A percentile compares a stretch with the other conserved stretches of the same genome.
Conservation (phyloP, 2,888 invertebrate genomes). For the Eupithecia centaureata region DNA sequence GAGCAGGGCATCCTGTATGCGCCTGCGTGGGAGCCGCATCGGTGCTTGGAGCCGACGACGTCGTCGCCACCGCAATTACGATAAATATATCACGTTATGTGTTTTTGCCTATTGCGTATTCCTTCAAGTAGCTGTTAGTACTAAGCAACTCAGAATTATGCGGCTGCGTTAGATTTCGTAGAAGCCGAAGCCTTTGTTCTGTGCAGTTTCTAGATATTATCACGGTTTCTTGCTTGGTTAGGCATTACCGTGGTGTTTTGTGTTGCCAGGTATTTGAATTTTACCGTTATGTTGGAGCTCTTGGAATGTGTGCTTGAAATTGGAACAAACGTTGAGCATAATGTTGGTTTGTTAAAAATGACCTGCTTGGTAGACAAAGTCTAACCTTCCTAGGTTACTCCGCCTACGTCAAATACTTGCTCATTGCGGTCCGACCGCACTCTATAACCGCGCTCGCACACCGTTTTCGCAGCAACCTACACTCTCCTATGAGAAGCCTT, state of each 20-base stretch:
- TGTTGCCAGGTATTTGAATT: slow-evolving; percentile 6
- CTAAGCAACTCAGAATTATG: slow-evolving; percentile 41
- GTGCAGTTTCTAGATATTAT: slow-evolving; percentile 35
- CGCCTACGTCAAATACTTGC: slow-evolving; percentile 22
- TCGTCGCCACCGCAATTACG: slow-evolving; percentile 53
- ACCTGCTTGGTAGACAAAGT: slow-evolving; percentile 19
- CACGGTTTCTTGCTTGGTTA: slow-evolving; percentile 27
- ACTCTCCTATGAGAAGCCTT: slow-evolving; percentile 29
- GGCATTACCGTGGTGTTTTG: slow-evolving; percentile 14
- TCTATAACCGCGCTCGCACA: slow-evolving; percentile 55
- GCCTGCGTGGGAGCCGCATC: slow-evolving; percentile 63
- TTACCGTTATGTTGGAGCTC: slow-evolving; percentile 10
- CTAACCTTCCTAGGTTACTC: not conserved
- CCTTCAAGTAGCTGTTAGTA: slow-evolving; percentile 35
- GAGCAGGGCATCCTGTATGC: slow-evolving; percentile 43
- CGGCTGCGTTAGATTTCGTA: slow-evolving; percentile 43
- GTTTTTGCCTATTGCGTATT: slow-evolving; percentile 58
- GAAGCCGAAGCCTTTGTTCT: slow-evolving; percentile 39
- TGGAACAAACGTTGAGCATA: not conserved
- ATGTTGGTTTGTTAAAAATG: not conserved
- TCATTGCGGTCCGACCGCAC: slow-evolving; percentile 48
- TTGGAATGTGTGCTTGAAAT: not conserved
- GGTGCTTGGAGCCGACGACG: slow-evolving; percentile 55
- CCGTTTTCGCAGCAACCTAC: slow-evolving; percentile 52
- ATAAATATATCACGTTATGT: slow-evolving; percentile 56